Base-by-base conservation (phyloP, 2,888 invertebrate genomes). In the Arrhopalites spinosus region DNA sequence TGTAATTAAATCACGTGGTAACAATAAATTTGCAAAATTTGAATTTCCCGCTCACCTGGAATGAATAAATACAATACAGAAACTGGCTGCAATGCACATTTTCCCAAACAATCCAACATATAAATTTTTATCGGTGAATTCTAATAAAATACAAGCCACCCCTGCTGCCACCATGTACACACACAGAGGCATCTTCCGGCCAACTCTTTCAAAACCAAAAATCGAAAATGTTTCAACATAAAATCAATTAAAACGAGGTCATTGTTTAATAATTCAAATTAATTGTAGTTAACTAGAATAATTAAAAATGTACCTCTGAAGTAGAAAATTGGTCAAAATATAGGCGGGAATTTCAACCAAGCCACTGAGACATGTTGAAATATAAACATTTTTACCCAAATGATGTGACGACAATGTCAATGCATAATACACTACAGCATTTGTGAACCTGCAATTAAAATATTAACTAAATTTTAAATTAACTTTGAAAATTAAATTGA, bases 11-110 rank as follows among this genome's bases (percentile, higher is more conserved):
- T n/a, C n/a, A n/a, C 5, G 36, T 36, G 36, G 36, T 11, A 36
- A 36, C 3, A 7, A 36, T 11, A 36, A 36, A 36, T 36, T 36
- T 36, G 5, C 3, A 11, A 36, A 36, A 36, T 36, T 36, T 36
- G 36, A n/a, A n/a, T 36, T 36, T 36, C 11, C 11, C 3, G 36
- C 11, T 11, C 3, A 36, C 36, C 86, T 86, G 43, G n/a, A 53
- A 81, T 85, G 87, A 8, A 87, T 85, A 83, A 87, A 88, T 63
- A 87, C 85, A 27, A 86, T 84, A 8, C 86, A 85, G 80, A 87
- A 88, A 36, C 86, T 86, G 13, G 85, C 86, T 0, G 87, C 85
- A 68, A 86, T 86, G 1, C 86, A 85, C 45, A 86, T 85, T 81
- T 87, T 87, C n/a, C 87, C 87, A 81, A 78, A 85, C 83, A 73